These are phyloP conservation scores for Cloeon dipterum DNA, from an alignment of 2,888 invertebrate genomes.

Conservation along the genomic window DNA sequence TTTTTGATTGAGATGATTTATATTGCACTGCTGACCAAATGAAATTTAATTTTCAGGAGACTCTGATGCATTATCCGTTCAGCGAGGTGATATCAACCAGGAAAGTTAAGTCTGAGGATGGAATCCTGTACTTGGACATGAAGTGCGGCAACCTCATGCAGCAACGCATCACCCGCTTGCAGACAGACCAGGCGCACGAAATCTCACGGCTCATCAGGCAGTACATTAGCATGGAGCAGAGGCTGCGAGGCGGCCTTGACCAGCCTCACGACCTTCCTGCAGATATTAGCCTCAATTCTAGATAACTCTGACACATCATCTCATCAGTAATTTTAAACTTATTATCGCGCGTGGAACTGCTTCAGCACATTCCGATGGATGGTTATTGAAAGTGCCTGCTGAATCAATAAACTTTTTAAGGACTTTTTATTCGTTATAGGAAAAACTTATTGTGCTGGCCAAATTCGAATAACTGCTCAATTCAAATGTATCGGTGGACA, in stretches of 20 bases:
- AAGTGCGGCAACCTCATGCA: slow-evolving; percentile 92
- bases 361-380: no score
- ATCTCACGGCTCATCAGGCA: slow-evolving; percentile 88
- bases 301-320: no score
- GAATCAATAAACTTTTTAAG: no score
- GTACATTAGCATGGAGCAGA: slow-evolving; percentile 79
- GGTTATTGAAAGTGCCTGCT: no score
- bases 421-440: no score
- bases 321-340: no score
- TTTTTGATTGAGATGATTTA: no score
- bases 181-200: slow-evolving; percentile 95
- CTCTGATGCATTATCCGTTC: slow-evolving; percentile 79
- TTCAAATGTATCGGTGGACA: no score
- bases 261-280: not conserved
- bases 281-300: slow-evolving; percentile 1
- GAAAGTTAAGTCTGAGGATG: slow-evolving; percentile 75
- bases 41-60: slow-evolving; percentile 32
- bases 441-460: no score
- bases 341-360: no score
- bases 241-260: slow-evolving; percentile 10
- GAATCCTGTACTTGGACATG: slow-evolving; percentile 81
- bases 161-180: slow-evolving; percentile 81
- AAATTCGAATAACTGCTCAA: no score
- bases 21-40: no score
- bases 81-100: slow-evolving; percentile 89